A percentile compares a stretch with the other conserved stretches of the same genome.
Conservation (phyloP, 2,888 invertebrate species). For the Aphidoletes aphidimyza region DNA sequence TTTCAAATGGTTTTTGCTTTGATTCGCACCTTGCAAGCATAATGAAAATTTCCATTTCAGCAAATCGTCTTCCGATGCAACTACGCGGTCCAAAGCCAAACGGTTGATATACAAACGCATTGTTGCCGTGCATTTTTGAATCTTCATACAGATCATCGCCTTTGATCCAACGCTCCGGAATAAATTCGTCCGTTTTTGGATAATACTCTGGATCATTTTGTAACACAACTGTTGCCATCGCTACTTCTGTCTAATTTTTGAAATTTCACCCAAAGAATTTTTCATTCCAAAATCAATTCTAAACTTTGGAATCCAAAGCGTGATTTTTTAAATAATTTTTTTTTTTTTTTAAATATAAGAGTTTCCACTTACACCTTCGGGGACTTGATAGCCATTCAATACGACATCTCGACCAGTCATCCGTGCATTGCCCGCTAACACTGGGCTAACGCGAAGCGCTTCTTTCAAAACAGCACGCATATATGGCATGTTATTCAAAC, state of each 20-base stretch:
- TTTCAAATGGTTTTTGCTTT: too few relatives aligned
- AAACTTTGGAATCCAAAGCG: neutral
- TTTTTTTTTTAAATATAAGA: neutral
- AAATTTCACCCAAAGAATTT: neutral
- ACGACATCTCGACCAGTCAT: constrained; percentile 69
- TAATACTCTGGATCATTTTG: constrained; percentile 74
- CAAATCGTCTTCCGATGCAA: constrained; percentile 78
- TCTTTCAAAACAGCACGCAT: constrained; percentile 80
- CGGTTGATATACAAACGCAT: constrained; percentile 73
- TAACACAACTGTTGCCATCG: constrained; percentile 78
- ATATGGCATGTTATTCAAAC: constrained; percentile 69
- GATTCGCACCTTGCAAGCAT: constrained; percentile 66
- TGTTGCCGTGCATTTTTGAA: neutral
- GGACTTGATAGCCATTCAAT: constrained; percentile 73
- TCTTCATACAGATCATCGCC: constrained; percentile 52
- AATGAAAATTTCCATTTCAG: constrained; percentile 75
- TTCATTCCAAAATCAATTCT: neutral
- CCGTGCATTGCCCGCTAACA: constrained; percentile 71
- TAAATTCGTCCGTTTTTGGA: constrained; percentile 71
- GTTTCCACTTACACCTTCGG: constrained; percentile 69
- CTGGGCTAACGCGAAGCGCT: constrained; percentile 72
- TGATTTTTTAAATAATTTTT: neutral
- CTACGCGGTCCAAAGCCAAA: constrained; percentile 77
- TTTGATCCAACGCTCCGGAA: constrained; percentile 81
- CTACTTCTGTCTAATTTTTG: constrained; percentile 74